Base-by-base conservation (phyloP, 2,797 vertebrate species). In the Lagodon rhomboides region DNA sequence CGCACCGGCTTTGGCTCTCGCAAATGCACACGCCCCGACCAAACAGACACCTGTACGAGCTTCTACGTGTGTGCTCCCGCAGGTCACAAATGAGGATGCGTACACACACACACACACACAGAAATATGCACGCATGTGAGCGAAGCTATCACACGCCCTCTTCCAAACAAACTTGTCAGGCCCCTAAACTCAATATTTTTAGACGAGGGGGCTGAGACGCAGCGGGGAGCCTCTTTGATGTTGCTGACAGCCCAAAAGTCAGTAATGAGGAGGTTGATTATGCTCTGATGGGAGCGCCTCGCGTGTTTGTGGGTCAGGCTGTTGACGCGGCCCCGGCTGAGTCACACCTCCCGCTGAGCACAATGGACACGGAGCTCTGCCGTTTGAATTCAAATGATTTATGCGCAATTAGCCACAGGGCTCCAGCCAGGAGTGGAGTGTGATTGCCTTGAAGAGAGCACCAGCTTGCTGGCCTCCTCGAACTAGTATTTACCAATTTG, bases 401-500 rank as follows among this genome's bases (percentile, higher is more conserved):
- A 64, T 67, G 63, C 25, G 0, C 76, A 88, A 87, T 92, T 90
- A 92, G 83, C 85, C 76, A 83, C 79, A 70, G 84, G 69, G 83
- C 81, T 77, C 47, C 51, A 88, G 89, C 85, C 84, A 78, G 44
- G 47, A 89, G 87, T 64, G 78, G 75, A 58, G 71, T 53, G 79
- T 72, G 80, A 87, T 87, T 88, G 88, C 80, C 79, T 87, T 79
- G 70, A 83, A 84, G 79, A 87, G 82, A 82, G 63, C 4, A 89
- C 74, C 73, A 83, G 78, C 87, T 85, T 75, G 64, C 75, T 67
- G 70, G 82, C 61, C 73, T 85, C 76, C 73, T 54, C 61, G 79
- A 85, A 92, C 87, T 87, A 73, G 84, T 71, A 90, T 91, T 89
- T 90, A 88, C 69, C 83, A 84, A 89, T 93, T 89, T 89, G 87